Evolutionary conservation across 23 tunicate genomes (phyloP), one percentile per base, ranked within the genome.

Genomic region (Trididemnum clinides): DNA sequence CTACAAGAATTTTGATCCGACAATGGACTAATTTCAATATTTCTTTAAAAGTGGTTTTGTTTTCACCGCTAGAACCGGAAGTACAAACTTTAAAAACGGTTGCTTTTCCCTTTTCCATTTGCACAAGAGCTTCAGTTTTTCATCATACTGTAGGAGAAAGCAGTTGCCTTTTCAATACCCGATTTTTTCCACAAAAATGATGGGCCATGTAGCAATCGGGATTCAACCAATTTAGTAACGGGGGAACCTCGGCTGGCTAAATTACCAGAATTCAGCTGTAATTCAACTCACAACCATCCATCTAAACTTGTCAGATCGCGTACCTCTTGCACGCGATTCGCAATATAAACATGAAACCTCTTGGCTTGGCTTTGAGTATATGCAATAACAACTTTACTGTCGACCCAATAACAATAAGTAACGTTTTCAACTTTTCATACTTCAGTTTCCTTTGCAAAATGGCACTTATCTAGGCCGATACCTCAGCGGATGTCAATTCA

Each of bases 381-480:
- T 44, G 54, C 10, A 44, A 15, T 44, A 44, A 10, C 54, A 44
- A 44, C 15, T 10, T 15, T 44, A 15, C 54, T 44, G 54, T 44
- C 10, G 54, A 44, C 10, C 15, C 15, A 15, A 10, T 44, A 10
- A 7, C 10, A 44, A 63, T 10, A 21, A 22, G 18, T 15, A n/a
- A 63, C 7, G 23, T n/a, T 10, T 63, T n/a, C n/a, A n/a, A n/a
- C 7, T 63, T 22, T 63, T 21, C 71, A 63, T 10, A 21, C 23
- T 63, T 5, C 71, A 63, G 71, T 63, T 63, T n/a, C 26, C n/a
- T 21, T 15, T 63, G 71, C 71, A 63, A 63, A 63, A 63, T 10
- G 5, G n/a, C n/a, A 22, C n/a, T 22, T 5, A n/a, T 15, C 71
- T n/a, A 10, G 21, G n/a, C 28, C n/a, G 26, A 63, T 10, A 63